phyloP scores from a whole-genome alignment of 2,113 vertebrate genomes.

The Capreolus pygargus region DNA sequence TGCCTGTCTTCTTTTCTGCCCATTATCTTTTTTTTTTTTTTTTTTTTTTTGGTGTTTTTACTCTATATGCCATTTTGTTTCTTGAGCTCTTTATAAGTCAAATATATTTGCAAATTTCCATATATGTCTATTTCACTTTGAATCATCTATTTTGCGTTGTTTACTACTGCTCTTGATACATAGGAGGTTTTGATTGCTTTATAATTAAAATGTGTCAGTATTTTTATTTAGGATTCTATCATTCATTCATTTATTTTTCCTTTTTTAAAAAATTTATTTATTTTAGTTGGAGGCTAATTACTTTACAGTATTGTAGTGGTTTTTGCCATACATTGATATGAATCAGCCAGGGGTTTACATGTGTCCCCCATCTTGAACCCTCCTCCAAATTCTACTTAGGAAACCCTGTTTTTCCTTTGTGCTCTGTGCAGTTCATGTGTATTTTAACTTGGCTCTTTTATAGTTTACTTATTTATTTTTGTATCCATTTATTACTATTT shows the following conservation, averaged over 20 bases:
- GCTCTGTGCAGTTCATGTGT: not conserved
- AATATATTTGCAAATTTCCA: not conserved
- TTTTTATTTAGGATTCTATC: not conserved
- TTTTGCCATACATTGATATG: not conserved
- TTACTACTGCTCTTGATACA: not conserved
- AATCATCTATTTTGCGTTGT: not conserved
- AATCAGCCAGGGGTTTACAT: not conserved
- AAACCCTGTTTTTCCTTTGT: not conserved
- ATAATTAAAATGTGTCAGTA: not conserved
- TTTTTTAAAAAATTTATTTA: not conserved
- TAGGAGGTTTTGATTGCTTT: not conserved
- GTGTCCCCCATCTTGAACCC: not conserved
- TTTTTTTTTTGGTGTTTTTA: not conserved
- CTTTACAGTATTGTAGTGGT: not conserved
- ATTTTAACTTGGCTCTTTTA: not conserved
- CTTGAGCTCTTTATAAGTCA: not conserved
- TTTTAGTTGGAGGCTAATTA: not conserved
- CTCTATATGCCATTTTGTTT: not conserved
- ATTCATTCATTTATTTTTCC: rapidly evolving
- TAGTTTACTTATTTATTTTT: not conserved
- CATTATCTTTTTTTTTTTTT: not conserved
- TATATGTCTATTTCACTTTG: not conserved
- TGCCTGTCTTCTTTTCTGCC: not conserved
- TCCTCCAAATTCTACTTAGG: not conserved
- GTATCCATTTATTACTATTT: not conserved